Conservation (phyloP, 2,888 invertebrate genomes). For the Stenodera caucasica region DNA sequence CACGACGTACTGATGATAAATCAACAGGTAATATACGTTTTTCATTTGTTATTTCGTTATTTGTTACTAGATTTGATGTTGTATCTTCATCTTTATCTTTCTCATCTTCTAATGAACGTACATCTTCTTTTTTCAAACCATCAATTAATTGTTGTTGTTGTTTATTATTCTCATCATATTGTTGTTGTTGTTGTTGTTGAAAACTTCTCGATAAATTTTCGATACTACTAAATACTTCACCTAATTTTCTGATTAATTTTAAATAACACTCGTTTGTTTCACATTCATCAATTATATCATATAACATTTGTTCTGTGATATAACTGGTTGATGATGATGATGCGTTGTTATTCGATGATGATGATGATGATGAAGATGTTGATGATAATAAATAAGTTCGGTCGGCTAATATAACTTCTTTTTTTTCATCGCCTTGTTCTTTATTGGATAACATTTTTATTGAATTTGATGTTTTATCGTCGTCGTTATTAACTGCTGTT, state of each 20-base stretch:
- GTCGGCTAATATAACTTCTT: conserved; percentile 1
- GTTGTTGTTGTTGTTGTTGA: conserved; percentile 58
- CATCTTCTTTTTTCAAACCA: conserved; percentile 69
- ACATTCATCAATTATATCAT: conserved; percentile 75
- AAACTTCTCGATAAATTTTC: conserved; percentile 76
- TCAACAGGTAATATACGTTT: conserved; percentile 62
- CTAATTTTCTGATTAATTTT: conserved; percentile 73
- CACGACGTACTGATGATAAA: conserved; percentile 69
- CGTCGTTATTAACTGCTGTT: conserved; percentile 5
- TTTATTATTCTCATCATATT: conserved; percentile 36
- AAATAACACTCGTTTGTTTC: conserved; percentile 69
- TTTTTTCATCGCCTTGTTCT: background rate
- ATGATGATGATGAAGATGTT: conserved; percentile 2
- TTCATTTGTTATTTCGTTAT: background rate
- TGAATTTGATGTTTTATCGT: background rate
- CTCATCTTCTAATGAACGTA: conserved; percentile 74
- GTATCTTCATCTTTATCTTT: conserved; percentile 77
- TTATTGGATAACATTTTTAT: background rate
- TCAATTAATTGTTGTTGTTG: too few species aligned
- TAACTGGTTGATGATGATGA: conserved; percentile 51
- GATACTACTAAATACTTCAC: conserved; percentile 73
- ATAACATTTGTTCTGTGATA: conserved; percentile 76
- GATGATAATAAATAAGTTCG: conserved; percentile 10
- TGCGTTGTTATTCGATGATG: background rate
- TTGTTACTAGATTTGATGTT: conserved; percentile 28